Conservation (phyloP, 2,888 invertebrate genomes). For the Hylaea fasciaria region DNA sequence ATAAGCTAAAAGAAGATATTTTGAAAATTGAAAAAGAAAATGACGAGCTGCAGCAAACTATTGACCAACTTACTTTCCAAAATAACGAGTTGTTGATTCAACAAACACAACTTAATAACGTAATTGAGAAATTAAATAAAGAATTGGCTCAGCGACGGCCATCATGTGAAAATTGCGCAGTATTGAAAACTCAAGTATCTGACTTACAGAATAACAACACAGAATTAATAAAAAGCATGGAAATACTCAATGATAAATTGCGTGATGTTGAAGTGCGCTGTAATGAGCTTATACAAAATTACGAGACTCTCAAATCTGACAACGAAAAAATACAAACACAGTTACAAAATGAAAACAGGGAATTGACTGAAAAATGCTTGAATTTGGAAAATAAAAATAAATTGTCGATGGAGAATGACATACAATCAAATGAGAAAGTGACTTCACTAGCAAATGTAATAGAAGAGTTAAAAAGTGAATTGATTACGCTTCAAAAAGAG, state of each 20-base stretch:
- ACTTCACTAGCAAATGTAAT: constrained; percentile 53
- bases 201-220: constrained; percentile 52
- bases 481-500: constrained; percentile 48
- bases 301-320: constrained; percentile 50
- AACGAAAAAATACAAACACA: constrained; percentile 55
- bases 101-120: constrained; percentile 58
- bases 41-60: constrained; percentile 69
- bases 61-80: constrained; percentile 66
- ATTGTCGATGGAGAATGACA: constrained; percentile 48
- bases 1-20: constrained; percentile 60
- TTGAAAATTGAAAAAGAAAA: constrained; percentile 77
- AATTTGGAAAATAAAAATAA: constrained; percentile 53
- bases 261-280: constrained; percentile 49
- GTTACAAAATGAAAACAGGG: constrained; percentile 46
- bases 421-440: constrained; percentile 51
- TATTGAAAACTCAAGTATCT: constrained; percentile 56
- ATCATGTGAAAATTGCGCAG: constrained; percentile 54
- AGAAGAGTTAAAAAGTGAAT: constrained; percentile 49
- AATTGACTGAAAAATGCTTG: constrained; percentile 46
- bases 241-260: constrained; percentile 48
- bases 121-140: constrained; percentile 63
- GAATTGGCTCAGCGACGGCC: constrained; percentile 52
- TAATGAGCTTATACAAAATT: constrained; percentile 49
- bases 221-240: constrained; percentile 50
- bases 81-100: constrained; percentile 63